Evolutionary conservation across 2,113 vertebrate genomes (phyloP).

Genomic region (Dromaius novaehollandiae): DNA sequence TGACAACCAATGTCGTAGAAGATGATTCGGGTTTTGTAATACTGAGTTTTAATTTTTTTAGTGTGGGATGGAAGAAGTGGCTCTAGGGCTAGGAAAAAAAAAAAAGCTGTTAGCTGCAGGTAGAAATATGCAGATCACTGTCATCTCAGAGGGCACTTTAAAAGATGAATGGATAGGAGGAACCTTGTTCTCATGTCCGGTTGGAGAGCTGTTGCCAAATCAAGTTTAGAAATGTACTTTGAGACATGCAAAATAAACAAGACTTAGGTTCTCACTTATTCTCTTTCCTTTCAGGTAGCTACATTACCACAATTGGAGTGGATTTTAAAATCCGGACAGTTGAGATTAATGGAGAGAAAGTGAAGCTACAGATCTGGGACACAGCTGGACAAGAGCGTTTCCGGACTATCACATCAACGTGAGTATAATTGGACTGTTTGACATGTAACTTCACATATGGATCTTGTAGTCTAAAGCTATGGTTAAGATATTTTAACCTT

Average conservation of each 20-base stretch:
- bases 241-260: background rate
- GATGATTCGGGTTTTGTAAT: background rate
- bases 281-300: constrained; percentile 85
- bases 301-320: constrained; percentile 98
- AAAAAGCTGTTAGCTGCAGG: background rate
- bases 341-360: constrained; percentile 98
- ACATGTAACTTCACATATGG: background rate
- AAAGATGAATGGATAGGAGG: background rate
- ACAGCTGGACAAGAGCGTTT: constrained; percentile 98
- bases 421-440: constrained; percentile 60
- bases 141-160: background rate
- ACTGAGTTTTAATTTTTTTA: background rate
- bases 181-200: background rate
- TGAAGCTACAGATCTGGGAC: constrained; percentile 99
- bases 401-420: constrained; percentile 99
- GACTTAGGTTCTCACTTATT: background rate
- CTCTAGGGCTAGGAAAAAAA: background rate
- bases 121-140: background rate
- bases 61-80: background rate
- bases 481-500: background rate
- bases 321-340: constrained; percentile 99
- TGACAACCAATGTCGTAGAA: background rate
- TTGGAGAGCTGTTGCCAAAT: background rate
- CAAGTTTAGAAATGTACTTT: background rate
- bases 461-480: background rate